phyloP scores from a whole-genome alignment of 2,888 invertebrate species.

The Argynnis bischoffii region DNA sequence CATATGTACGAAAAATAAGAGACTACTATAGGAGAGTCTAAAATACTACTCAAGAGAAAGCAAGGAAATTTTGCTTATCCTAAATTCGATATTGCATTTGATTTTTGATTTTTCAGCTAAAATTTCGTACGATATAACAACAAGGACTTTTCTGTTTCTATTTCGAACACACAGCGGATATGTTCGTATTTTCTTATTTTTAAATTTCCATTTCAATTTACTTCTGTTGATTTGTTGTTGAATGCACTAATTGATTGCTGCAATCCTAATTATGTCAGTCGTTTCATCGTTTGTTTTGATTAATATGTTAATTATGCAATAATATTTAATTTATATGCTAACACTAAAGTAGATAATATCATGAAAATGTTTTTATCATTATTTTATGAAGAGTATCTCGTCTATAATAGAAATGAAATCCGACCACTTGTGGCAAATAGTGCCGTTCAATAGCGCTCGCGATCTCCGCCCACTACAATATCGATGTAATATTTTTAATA shows the following conservation, averaged over 20 bases:
- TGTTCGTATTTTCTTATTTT: slow-evolving; percentile 10
- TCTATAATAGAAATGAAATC: no score
- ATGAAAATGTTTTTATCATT: no score
- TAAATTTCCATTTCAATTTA: slow-evolving; percentile 13
- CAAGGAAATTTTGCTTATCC: not conserved
- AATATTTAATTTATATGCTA: not conserved
- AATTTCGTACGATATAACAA: slow-evolving; percentile 12
- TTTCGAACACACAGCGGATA: slow-evolving; percentile 2
- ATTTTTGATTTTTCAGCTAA: slow-evolving; percentile 1
- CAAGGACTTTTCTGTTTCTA: slow-evolving; percentile 11
- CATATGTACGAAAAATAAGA: not conserved
- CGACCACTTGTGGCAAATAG: no score
- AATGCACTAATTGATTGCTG: slow-evolving; percentile 7
- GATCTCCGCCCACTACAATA: no score
- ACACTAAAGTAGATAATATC: not conserved
- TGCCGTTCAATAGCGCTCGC: no score
- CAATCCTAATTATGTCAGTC: not conserved
- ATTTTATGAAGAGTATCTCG: no score
- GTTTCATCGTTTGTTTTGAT: not conserved
- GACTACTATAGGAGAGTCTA: no score
- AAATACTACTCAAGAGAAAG: not conserved
- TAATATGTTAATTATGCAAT: not conserved
- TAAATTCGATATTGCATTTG: not conserved
- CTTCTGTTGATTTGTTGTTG: slow-evolving; percentile 2
- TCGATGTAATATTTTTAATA: no score